Conservation (phyloP, 2,113 vertebrate species). For the Etia nguti region DNA sequence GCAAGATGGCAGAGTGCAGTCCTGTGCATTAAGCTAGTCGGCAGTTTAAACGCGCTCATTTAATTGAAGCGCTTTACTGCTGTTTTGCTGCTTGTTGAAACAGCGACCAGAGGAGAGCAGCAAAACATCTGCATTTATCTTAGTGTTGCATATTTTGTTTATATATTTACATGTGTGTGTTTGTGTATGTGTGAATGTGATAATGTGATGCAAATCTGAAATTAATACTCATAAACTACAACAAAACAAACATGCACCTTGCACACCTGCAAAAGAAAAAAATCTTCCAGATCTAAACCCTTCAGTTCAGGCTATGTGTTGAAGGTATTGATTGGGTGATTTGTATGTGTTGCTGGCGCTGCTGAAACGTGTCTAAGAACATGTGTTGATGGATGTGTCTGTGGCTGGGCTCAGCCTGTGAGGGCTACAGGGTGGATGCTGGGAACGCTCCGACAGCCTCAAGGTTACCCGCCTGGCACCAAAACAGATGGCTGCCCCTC, state of each 20-base stretch:
- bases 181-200: not conserved
- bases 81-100: not conserved
- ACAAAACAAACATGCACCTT: not conserved
- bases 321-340: slow-evolving; percentile 59
- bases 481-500: slow-evolving; percentile 67
- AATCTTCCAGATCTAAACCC: not conserved
- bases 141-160: not conserved
- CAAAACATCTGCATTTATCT: not conserved
- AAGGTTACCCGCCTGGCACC: slow-evolving; percentile 63
- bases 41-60: not conserved
- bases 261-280: not conserved
- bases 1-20: not conserved
- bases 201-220: not conserved
- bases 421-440: slow-evolving; percentile 35
- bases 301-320: not conserved
- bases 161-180: not conserved
- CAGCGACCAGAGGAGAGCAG: fast-evolving
- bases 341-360: slow-evolving; percentile 54
- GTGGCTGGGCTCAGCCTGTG: slow-evolving; percentile 25
- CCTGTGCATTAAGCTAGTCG: not conserved
- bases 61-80: not conserved
- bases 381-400: slow-evolving; percentile 65
- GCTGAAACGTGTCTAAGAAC: slow-evolving; percentile 52
- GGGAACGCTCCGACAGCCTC: slow-evolving; percentile 55
- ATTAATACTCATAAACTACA: not conserved